phyloP scores from a whole-genome alignment of 1,140 invertebrate genomes.

The Leptoteleia sp. region DNA sequence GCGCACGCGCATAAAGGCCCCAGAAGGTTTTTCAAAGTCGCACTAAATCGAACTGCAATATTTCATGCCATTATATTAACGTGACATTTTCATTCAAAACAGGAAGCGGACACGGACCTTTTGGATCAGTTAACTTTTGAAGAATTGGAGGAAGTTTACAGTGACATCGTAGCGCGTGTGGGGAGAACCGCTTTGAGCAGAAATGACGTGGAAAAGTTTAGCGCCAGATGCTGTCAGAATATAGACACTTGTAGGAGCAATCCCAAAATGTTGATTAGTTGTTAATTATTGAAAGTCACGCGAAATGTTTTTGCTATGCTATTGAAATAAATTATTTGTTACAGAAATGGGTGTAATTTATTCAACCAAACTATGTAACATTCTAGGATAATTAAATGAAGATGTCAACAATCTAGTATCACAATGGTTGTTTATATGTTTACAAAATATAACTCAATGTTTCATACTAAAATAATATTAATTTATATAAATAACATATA shows the following conservation, averaged over 20 bases:
- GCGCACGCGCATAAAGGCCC: neutral
- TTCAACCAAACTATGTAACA: too few species aligned
- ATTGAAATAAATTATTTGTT: constrained; percentile 16
- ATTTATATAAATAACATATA: too few species aligned
- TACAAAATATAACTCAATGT: too few species aligned
- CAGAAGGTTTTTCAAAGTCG: neutral
- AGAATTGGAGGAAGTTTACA: constrained; percentile 19
- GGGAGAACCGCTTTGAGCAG: constrained; percentile 3
- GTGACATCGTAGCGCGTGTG: constrained; percentile 2
- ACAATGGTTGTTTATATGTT: too few species aligned
- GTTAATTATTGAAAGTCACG: constrained; percentile 1
- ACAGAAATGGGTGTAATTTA: too few species aligned
- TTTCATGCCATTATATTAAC: constrained; percentile 5
- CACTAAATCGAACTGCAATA: neutral
- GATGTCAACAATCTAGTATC: too few species aligned
- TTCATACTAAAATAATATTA: too few species aligned
- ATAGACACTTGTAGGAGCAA: constrained; percentile 14
- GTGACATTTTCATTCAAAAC: neutral
- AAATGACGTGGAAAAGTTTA: constrained; percentile 19
- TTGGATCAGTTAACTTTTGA: neutral
- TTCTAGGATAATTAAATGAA: too few species aligned
- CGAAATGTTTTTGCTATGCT: constrained; percentile 5
- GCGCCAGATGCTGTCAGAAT: constrained; percentile 29
- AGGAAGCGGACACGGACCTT: constrained; percentile 5
- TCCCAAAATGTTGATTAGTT: constrained; percentile 20